Conservation (phyloP, 2,797 vertebrate genomes). For the Gallinago stenura region DNA sequence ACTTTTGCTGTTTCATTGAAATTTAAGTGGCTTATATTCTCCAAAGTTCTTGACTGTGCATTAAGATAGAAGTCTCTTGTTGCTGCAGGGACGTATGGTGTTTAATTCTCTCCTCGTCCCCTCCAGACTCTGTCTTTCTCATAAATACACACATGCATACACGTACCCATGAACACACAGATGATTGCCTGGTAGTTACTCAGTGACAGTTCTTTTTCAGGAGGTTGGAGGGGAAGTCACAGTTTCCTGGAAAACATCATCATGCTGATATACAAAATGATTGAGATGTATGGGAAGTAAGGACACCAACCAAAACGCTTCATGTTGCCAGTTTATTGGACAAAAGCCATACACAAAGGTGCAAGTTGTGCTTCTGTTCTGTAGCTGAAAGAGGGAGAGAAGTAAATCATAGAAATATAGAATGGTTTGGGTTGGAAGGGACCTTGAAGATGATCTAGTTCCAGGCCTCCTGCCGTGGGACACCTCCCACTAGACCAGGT, state of each 20-base stretch:
- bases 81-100: background rate
- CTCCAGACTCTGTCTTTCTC: background rate
- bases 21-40: background rate
- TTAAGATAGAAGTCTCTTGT: background rate
- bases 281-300: background rate
- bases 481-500: background rate
- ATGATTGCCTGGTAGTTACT: background rate
- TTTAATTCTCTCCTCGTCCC: background rate
- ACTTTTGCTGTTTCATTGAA: background rate
- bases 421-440: background rate
- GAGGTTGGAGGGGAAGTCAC: rapidly evolving
- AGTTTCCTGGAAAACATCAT: background rate
- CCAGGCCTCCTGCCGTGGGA: background rate
- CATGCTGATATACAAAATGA: background rate
- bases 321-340: background rate
- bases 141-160: background rate
- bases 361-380: background rate
- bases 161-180: background rate
- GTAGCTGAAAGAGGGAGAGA: rapidly evolving
- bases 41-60: background rate
- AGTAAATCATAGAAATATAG: background rate
- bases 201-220: background rate
- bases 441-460: background rate
- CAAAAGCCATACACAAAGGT: background rate
- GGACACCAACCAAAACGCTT: background rate